Base-by-base conservation (phyloP, 1,140 invertebrate genomes). In the Pararge aegeria region DNA sequence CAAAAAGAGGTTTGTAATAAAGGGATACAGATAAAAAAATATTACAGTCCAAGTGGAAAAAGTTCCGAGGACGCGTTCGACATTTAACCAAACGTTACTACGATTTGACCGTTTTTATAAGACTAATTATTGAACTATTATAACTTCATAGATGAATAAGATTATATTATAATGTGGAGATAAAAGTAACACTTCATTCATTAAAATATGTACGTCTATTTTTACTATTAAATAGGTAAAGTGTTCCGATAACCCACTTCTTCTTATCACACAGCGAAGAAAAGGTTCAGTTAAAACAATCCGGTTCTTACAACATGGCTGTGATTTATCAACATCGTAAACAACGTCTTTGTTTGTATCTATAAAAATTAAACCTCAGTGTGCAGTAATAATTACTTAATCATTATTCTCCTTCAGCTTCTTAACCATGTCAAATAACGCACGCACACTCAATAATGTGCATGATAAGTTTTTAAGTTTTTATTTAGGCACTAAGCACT, bases 211-310 rank as follows among this genome's bases (percentile, higher is more conserved):
- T 10, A 7, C 38, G 38, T 18, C 13, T 42, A 19, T 52, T 52
- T 52, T 51, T 30, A 59, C 29, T 15, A 53, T 21, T 37, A 52
- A 57, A 60, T 58, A 57, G 50, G 38, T 53, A 57, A 55, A 55
- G 13, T 10, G 50, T 21, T 46, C 37, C 49, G 66, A 68, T 68
- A 68, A 64, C 66, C 66, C 44, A 68, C 57, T 64, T 64, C 48
- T 29, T 37, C 40, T 68, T 68, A 68, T 68, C 66, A 55, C 20
- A 48, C 54, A 46, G 59, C 61, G 59, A 52, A 62, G 53, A 62
- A 67, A 61, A 48, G 56, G 50, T 54, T 50, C 50, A 58, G 52
- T 59, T 38, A 40, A 51, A 40, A 58, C 15, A 50, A 48, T 34
- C 16, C 13, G 27, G 44, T 58, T 61, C 63, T 66, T 67, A 56